These are phyloP conservation scores for Dendrolimus punctatus DNA, from an alignment of 1,140 invertebrate species.

Conservation along the genomic window DNA sequence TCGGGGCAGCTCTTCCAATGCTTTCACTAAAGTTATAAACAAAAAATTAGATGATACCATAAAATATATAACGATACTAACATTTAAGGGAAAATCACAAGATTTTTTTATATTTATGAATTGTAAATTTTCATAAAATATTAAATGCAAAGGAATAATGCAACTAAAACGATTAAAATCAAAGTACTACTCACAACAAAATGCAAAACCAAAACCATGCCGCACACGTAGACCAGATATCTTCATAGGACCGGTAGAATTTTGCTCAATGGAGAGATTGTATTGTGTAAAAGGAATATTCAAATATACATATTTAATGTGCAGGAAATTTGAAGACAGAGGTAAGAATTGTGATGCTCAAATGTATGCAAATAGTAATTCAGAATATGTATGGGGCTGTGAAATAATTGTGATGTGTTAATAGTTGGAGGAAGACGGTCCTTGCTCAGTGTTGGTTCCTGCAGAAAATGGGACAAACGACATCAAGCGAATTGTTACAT, in stretches of 20 bases:
- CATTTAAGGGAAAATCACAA: conserved; percentile 6
- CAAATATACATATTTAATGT: no score
- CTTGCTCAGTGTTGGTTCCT: conserved; percentile 58
- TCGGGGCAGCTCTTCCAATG: conserved; percentile 78
- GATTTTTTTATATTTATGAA: conserved; percentile 1
- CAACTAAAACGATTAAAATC: conserved; percentile 24
- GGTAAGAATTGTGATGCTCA: no score
- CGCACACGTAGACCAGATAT: conserved; percentile 33
- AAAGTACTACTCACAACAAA: conserved; percentile 64
- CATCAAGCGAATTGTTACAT: conserved; percentile 57
- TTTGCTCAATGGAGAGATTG: conserved; percentile 16
- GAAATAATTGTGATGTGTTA: conserved; percentile 26
- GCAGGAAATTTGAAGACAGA: no score
- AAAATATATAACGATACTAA: neutral
- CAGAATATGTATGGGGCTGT: conserved; percentile 1
- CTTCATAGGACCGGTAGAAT: conserved; percentile 40
- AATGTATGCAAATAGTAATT: neutral
- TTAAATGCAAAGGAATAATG: conserved; percentile 19
- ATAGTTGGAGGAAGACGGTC: conserved; percentile 43
- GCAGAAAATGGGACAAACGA: conserved; percentile 46
- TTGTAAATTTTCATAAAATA: neutral
- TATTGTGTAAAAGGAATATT: conserved; percentile 1
- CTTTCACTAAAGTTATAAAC: conserved; percentile 75
- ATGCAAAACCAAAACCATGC: conserved; percentile 66
- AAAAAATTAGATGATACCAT: conserved; percentile 5